phyloP scores from a whole-genome alignment of 2,113 vertebrate species.

The Pelvicachromis taeniatus region DNA sequence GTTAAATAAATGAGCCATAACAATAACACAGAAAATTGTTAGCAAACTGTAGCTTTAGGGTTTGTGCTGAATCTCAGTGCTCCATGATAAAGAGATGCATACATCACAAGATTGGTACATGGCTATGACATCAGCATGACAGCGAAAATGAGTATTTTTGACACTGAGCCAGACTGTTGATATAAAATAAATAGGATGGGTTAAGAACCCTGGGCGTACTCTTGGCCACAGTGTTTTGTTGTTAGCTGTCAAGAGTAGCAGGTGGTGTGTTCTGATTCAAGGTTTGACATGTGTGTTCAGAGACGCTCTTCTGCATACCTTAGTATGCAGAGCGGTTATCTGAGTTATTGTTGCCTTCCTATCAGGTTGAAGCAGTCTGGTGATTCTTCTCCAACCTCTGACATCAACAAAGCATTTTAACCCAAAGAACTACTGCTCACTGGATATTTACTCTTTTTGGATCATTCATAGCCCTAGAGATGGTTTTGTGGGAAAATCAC shows the following conservation, averaged over 20 bases:
- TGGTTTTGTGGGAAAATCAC: neutral
- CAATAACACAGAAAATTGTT: neutral
- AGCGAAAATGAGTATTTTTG: neutral
- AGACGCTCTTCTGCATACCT: neutral
- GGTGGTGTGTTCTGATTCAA: neutral
- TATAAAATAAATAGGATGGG: neutral
- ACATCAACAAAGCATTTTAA: neutral
- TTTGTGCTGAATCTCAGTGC: neutral
- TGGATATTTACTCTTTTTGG: neutral
- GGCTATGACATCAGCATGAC: neutral
- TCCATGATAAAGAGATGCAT: neutral
- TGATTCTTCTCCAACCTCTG: neutral
- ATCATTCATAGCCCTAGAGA: neutral
- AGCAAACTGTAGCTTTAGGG: neutral
- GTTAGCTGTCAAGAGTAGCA: neutral
- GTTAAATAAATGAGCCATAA: neutral
- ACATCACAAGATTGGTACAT: neutral
- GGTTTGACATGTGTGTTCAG: neutral
- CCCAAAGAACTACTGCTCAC: neutral
- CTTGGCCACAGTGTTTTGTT: neutral
- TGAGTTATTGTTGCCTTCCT: neutral
- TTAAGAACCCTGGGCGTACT: neutral
- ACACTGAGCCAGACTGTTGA: neutral
- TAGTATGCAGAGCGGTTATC: neutral
- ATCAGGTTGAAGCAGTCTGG: neutral